Percentiles rank a stretch among this genome's conserved stretches.
Conservation (phyloP, 1,140 invertebrate genomes). For the Sinonovacula constricta region DNA sequence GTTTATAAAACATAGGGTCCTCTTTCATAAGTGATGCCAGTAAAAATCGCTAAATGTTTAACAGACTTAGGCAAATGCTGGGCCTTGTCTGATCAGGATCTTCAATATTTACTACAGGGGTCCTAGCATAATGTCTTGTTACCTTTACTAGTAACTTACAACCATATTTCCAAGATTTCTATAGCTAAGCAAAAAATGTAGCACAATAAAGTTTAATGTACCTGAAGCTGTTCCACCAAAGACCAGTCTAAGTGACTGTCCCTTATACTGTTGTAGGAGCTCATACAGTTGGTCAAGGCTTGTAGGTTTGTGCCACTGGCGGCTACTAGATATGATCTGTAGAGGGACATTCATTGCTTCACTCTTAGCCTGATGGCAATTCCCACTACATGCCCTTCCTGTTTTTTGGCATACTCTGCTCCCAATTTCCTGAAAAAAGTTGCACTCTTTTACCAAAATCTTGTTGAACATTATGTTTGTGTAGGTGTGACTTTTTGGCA, state of each 20-base stretch:
- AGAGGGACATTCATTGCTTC: constrained; percentile 31
- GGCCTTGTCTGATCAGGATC: too few species aligned
- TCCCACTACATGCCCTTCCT: constrained; percentile 58
- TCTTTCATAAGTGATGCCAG: too few species aligned
- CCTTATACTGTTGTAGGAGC: constrained; percentile 57
- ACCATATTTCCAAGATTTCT: too few species aligned
- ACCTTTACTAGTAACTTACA: too few species aligned
- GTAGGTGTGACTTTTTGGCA: background rate
- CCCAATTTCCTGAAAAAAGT: constrained; percentile 58
- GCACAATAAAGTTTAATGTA: too few species aligned
- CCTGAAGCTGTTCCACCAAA: constrained; percentile 69
- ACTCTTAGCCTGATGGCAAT: constrained; percentile 47
- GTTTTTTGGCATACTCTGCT: constrained; percentile 64
- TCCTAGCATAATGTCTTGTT: too few species aligned
- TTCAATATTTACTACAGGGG: too few species aligned
- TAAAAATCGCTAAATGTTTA: too few species aligned
- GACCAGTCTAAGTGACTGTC: constrained; percentile 60
- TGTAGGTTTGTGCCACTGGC: constrained; percentile 68
- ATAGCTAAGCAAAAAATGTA: too few species aligned
- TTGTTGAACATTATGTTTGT: background rate
- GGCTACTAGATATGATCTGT: constrained; percentile 59
- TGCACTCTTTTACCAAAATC: background rate
- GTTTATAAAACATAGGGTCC: too few species aligned
- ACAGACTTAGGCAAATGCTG: too few species aligned
- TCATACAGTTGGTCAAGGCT: constrained; percentile 58